Evolutionary conservation across 2,888 invertebrate genomes (phyloP).

Genomic region (Lochmaea capreae): DNA sequence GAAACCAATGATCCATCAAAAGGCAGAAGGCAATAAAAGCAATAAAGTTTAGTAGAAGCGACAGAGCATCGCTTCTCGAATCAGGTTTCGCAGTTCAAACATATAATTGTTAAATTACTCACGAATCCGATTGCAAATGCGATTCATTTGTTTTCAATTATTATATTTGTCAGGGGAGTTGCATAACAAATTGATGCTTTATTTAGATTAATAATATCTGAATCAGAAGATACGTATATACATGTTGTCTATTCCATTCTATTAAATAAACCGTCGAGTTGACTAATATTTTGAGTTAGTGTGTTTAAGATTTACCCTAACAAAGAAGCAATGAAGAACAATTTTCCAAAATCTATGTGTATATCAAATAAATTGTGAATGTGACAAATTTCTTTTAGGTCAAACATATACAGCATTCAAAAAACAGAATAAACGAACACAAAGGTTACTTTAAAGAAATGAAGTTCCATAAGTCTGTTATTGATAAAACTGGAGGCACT

Average conservation of each 20-base stretch:
- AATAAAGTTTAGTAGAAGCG: conserved; percentile 13
- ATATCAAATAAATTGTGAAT: too few relatives aligned
- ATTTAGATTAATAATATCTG: conserved; percentile 16
- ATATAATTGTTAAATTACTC: conserved; percentile 28
- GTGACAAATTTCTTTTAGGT: too few relatives aligned
- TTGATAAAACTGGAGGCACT: too few relatives aligned
- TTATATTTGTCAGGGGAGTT: conserved; percentile 23
- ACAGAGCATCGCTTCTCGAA: conserved; percentile 23
- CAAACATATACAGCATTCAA: too few relatives aligned
- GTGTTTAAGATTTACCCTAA: too few relatives aligned
- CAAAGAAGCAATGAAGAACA: too few relatives aligned
- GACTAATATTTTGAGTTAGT: background rate
- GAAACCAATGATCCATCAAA: conserved; percentile 23
- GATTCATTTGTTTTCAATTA: conserved; percentile 29
- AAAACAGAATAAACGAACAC: too few relatives aligned
- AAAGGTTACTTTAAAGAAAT: too few relatives aligned
- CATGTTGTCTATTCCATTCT: background rate
- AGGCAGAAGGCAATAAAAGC: conserved; percentile 18
- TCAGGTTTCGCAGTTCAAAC: conserved; percentile 21
- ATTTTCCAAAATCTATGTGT: too few relatives aligned
- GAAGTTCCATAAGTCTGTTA: too few relatives aligned
- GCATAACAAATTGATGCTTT: conserved; percentile 27
- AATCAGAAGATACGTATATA: background rate
- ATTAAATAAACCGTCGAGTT: background rate
- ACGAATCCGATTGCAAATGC: conserved; percentile 25